A percentile compares a stretch with the other conserved stretches of the same genome.
These are phyloP conservation scores for Xanthia togata DNA, from an alignment of 2,888 invertebrate species.

Conservation along the genomic window DNA sequence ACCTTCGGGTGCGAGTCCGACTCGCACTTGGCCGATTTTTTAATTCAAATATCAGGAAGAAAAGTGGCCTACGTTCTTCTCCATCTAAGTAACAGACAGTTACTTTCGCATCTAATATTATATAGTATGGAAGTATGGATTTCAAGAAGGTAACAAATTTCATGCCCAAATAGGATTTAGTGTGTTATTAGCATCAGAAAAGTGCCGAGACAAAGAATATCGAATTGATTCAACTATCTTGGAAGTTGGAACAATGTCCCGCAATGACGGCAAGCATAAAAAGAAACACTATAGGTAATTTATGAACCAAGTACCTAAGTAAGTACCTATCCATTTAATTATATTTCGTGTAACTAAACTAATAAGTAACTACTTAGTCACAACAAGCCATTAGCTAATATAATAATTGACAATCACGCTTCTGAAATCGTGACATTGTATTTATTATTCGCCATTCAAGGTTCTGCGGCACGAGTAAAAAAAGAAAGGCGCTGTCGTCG, in stretches of 20 bases:
- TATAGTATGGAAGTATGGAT: not conserved
- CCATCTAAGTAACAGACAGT: not conserved
- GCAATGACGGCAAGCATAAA: not conserved
- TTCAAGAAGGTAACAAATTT: not conserved
- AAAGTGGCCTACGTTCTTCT: not conserved
- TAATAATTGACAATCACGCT: conserved; percentile 48
- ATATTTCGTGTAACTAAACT: conserved; percentile 6
- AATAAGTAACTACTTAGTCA: conserved; percentile 10
- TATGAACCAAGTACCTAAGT: not conserved
- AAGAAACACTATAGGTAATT: not conserved
- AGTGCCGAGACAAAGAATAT: not conserved
- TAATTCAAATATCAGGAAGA: not conserved
- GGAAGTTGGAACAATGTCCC: not conserved
- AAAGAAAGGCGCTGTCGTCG: conserved; percentile 32
- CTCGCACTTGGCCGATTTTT: too few relatives aligned
- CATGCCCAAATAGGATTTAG: not conserved
- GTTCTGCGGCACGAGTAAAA: conserved; percentile 44
- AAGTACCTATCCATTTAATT: conserved; percentile 24
- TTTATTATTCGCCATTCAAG: conserved; percentile 46
- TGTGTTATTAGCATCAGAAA: not conserved
- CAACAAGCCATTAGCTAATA: conserved; percentile 31
- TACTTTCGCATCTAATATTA: not conserved
- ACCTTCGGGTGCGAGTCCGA: too few relatives aligned
- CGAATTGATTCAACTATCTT: not conserved
- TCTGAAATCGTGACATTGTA: conserved; percentile 47